These are phyloP conservation scores for Monodelphis domestica DNA, from an alignment of 2,797 vertebrate genomes.

Conservation along the genomic window DNA sequence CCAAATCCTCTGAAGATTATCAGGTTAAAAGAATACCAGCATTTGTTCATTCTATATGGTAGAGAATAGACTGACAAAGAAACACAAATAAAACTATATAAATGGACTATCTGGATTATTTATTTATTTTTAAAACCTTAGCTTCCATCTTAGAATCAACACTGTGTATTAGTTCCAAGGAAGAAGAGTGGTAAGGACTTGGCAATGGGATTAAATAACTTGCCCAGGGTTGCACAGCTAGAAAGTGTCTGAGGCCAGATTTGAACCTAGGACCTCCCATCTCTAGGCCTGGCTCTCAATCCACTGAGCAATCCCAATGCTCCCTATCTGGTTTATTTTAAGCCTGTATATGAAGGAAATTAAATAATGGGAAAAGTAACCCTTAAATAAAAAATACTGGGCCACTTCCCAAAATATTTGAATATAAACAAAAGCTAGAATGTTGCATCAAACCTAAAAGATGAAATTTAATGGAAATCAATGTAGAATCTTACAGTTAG, in stretches of 20 bases:
- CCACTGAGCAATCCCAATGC: too few species aligned
- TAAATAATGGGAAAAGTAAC: neutral
- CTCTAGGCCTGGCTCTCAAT: too few species aligned
- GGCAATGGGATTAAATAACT: too few species aligned
- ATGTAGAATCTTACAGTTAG: neutral
- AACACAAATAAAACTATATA: conserved; percentile 12
- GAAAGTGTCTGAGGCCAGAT: too few species aligned
- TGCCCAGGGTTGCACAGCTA: too few species aligned
- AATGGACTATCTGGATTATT: neutral
- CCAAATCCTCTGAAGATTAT: neutral
- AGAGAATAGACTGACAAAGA: neutral
- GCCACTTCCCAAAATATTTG: neutral
- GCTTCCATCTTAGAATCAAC: neutral
- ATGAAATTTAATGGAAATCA: neutral
- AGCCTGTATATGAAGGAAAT: neutral
- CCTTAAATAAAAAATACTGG: neutral
- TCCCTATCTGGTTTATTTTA: neutral
- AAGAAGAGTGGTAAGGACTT: too few species aligned
- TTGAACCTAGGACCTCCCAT: too few species aligned
- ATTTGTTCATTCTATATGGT: neutral
- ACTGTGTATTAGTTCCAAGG: too few species aligned
- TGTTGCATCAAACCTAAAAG: neutral
- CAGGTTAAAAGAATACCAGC: neutral
- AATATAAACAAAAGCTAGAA: neutral
- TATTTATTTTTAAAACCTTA: neutral